Conservation (phyloP, 2,797 vertebrate genomes). For the Trachurus trachurus region DNA sequence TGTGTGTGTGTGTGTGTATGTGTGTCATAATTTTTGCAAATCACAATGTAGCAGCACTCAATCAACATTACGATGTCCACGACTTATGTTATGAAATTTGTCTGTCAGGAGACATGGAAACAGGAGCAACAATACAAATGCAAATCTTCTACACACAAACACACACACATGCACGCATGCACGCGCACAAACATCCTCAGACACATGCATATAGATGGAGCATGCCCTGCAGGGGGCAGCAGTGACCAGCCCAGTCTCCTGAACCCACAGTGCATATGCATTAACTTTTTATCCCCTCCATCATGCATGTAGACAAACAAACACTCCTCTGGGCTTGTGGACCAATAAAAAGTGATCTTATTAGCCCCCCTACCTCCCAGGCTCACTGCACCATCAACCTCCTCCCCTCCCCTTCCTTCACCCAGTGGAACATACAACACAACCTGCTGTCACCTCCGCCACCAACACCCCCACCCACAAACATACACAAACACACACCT, state of each 20-base stretch:
- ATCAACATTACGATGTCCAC: constrained; percentile 40
- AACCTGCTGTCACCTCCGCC: constrained; percentile 70
- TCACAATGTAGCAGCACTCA: constrained; percentile 32
- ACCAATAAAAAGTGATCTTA: constrained; percentile 83
- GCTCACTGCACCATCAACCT: constrained; percentile 64
- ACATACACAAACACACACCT: constrained; percentile 44
- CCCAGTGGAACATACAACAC: constrained; percentile 65
- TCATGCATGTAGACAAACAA: constrained; percentile 84
- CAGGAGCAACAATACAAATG: constrained; percentile 13
- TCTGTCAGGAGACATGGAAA: constrained; percentile 35
- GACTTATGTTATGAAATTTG: constrained; percentile 49
- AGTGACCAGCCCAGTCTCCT: constrained; percentile 75
- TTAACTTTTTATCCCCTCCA: constrained; percentile 79
- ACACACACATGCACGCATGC: background rate
- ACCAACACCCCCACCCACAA: constrained; percentile 48
- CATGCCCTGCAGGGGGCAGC: constrained; percentile 84
- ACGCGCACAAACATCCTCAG: constrained; percentile 6
- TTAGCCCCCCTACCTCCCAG: constrained; percentile 62
- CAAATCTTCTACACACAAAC: background rate
- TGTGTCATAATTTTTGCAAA: constrained; percentile 27
- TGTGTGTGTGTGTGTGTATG: constrained; percentile 4
- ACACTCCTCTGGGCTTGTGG: constrained; percentile 79
- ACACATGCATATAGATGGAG: constrained; percentile 7
- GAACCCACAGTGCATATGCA: constrained; percentile 62
- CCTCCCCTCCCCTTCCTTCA: constrained; percentile 52